phyloP scores from a whole-genome alignment of 2,888 invertebrate genomes.

The Tachina lurida region DNA sequence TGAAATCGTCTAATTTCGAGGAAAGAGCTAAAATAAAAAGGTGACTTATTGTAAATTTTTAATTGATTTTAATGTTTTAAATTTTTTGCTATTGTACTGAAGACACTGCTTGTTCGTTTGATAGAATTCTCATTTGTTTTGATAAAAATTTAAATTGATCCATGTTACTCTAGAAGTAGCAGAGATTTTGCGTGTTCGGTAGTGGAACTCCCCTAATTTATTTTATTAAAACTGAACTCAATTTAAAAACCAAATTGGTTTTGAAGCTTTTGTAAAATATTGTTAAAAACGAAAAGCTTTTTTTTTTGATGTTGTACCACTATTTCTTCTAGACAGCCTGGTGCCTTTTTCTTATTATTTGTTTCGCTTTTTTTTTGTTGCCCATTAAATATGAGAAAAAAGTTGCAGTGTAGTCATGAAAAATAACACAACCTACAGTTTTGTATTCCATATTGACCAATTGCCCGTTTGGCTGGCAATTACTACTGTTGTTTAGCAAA shows the following conservation, averaged over 20 bases:
- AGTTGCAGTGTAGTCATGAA: background rate
- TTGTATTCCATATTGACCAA: conserved; percentile 59
- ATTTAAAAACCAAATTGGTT: conserved; percentile 1
- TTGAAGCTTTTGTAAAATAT: conserved; percentile 8
- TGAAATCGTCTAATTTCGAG: too few species aligned
- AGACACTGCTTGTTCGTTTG: too few species aligned
- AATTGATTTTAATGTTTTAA: too few species aligned
- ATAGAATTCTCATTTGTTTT: too few species aligned
- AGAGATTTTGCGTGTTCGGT: background rate
- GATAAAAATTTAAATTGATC: too few species aligned
- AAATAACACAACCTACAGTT: conserved; percentile 39
- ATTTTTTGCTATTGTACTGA: too few species aligned
- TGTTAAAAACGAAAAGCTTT: background rate
- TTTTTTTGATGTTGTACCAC: background rate
- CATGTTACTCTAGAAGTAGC: background rate
- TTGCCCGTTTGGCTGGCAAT: conserved; percentile 57
- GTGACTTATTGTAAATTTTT: too few species aligned
- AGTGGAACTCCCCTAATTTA: background rate
- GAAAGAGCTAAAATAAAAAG: too few species aligned
- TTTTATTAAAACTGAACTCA: background rate
- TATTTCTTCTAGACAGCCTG: conserved; percentile 65
- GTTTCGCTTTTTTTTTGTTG: conserved; percentile 20
- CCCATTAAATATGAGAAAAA: conserved; percentile 32
- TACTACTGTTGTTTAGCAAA: conserved; percentile 42
- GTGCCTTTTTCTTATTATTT: conserved; percentile 56